Base-by-base conservation (phyloP, 1,140 invertebrate genomes). In the Manduca sexta region DNA sequence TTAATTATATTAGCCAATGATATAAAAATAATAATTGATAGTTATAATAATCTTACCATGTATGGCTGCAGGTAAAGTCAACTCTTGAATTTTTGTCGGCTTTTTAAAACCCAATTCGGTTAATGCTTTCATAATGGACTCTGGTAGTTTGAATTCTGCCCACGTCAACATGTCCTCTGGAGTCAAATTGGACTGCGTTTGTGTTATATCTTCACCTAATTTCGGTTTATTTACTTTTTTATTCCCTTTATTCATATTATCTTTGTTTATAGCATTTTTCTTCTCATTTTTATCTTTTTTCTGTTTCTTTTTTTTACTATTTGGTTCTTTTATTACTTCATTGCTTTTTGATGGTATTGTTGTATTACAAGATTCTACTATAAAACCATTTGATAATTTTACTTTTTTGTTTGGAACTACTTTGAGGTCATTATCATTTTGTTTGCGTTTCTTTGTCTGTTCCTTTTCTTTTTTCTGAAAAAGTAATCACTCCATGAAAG, bases 71-170 rank as follows among this genome's bases (percentile, higher is more conserved):
- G 95, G 93, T 26, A 99, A 85, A 6, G 92, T 90, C 37, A 93
- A 71, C 17, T 89, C 78, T 81, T 95, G 91, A 70, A 99, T 98
- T 60, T 91, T 87, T 1, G 97, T 99, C 1, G 97, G 97, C 10
- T 88, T 78, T 34, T 81, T 85, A 84, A 98, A 98, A 0, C 91
- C 90, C 56, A 93, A 88, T 49, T 95, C 92, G 11, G 87, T 75
- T 7, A 99, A 77, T 2, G 93, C 92, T 71, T 89, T 90, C 17
- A 97, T 68, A 53, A 99, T 89, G 13, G 88, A 60, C 0, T 90
- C 74, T 0, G 93, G 93, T 92, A 92, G 83, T 80, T 92, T 78
- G 89, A 90, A 71, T 75, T 87, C 82, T 34, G 89, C 88, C 96
- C 96, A 98, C 0, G 89, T 88, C 56, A 89, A 65, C 78, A 91